A percentile compares a stretch with the other conserved stretches of the same genome.
phyloP scores from a whole-genome alignment of 2,113 vertebrate genomes.

The Struthidea cinerea region DNA sequence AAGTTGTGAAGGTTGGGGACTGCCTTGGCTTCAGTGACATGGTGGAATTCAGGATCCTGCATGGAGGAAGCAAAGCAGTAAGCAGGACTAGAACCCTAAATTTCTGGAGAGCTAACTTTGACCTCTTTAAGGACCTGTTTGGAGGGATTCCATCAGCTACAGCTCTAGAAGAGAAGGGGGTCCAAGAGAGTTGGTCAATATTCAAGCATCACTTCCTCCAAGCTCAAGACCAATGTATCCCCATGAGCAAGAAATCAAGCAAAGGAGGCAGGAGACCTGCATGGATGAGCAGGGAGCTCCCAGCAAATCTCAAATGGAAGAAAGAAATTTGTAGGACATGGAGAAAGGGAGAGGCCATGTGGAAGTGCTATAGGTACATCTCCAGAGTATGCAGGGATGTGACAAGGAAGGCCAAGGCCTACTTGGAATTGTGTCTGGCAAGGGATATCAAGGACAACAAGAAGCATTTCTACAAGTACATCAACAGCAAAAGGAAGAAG shows the following conservation, averaged over 20 bases:
- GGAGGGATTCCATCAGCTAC: not conserved
- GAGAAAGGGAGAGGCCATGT: not conserved
- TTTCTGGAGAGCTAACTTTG: not conserved
- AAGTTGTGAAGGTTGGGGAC: not conserved
- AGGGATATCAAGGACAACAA: not conserved
- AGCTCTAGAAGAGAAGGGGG: not conserved
- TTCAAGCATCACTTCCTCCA: not conserved
- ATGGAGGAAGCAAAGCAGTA: not conserved
- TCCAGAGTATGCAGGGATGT: not conserved
- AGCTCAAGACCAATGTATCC: not conserved
- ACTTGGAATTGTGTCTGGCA: not conserved
- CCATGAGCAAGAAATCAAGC: not conserved
- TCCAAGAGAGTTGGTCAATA: not conserved
- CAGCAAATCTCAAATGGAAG: not conserved
- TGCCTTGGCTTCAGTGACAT: not conserved
- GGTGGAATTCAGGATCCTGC: not conserved
- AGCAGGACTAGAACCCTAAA: not conserved
- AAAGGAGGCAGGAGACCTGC: not conserved
- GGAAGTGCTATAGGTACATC: not conserved
- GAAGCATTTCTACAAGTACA: not conserved
- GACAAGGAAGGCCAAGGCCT: not conserved
- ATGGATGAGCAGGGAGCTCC: not conserved
- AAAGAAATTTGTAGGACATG: not conserved
- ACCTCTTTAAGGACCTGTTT: not conserved
- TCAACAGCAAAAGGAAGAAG: not conserved